These are phyloP conservation scores for Venustoraphidia nigricollis DNA, from an alignment of 2,888 invertebrate genomes.

Conservation along the genomic window DNA sequence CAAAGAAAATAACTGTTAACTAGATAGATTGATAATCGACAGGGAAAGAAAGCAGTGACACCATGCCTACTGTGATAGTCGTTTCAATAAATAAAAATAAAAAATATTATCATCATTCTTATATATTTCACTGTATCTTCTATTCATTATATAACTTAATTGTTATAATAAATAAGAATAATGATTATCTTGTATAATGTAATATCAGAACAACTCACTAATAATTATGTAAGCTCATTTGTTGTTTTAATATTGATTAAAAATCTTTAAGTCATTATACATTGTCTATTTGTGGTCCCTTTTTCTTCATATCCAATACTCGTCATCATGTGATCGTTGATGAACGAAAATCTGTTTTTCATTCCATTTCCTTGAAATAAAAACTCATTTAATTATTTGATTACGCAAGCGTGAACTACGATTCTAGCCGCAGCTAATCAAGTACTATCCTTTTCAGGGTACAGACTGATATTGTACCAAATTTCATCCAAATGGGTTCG, in stretches of 20 bases:
- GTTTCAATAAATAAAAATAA: slow-evolving; percentile 3
- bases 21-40: no score
- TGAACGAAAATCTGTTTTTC: no score
- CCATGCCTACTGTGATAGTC: slow-evolving; percentile 7
- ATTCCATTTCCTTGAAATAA: no score
- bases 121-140: background rate
- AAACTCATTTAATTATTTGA: no score
- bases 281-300: background rate
- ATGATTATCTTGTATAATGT: no score
- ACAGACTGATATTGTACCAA: no score
- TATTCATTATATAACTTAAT: background rate
- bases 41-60: background rate
- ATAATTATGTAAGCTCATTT: background rate
- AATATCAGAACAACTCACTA: background rate
- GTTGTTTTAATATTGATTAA: background rate
- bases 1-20: no score
- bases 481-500: no score
- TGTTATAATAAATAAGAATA: no score
- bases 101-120: background rate
- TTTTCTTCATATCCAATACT: background rate
- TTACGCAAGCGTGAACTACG: no score
- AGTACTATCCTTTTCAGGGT: no score
- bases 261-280: background rate
- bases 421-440: no score
- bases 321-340: background rate